A percentile compares a stretch with the other conserved stretches of the same genome.
phyloP scores from a whole-genome alignment of 2,888 invertebrate genomes.

The Fissipunctia ypsillon region DNA sequence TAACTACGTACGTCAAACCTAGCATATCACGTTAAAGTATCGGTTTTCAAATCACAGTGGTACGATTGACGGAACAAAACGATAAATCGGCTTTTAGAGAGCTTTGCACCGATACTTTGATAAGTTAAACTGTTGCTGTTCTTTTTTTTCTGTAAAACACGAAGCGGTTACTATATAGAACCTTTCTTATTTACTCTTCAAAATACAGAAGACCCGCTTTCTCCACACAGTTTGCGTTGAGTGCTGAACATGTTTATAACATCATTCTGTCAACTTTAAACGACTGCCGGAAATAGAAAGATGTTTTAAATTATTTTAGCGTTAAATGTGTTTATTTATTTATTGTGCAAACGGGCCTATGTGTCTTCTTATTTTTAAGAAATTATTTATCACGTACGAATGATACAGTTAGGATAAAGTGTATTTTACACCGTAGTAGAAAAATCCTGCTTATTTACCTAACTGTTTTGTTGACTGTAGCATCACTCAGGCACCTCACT shows the following conservation, averaged over 20 bases:
- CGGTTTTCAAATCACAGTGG: constrained; percentile 15
- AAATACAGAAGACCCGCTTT: not conserved
- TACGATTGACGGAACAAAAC: not conserved
- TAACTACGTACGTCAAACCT: no score
- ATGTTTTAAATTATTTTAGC: not conserved
- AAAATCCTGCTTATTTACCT: not conserved
- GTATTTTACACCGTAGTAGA: no score
- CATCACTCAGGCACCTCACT: not conserved
- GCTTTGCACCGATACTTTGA: constrained; percentile 6
- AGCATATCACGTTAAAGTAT: not conserved
- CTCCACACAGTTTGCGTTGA: not conserved
- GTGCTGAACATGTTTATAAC: not conserved
- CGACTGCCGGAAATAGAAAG: not conserved
- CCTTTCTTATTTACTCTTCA: not conserved
- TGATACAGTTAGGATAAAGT: not conserved
- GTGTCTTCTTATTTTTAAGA: not conserved
- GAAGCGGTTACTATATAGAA: not conserved
- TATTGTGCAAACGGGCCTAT: not conserved
- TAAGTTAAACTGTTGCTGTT: not conserved
- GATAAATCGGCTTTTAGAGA: constrained; percentile 6
- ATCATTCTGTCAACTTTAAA: not conserved
- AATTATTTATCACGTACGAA: not conserved
- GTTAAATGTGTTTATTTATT: no score
- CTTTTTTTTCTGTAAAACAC: not conserved
- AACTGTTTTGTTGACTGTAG: not conserved